phyloP scores from a whole-genome alignment of 2,113 vertebrate species.

The Sphyrna mokarran region DNA sequence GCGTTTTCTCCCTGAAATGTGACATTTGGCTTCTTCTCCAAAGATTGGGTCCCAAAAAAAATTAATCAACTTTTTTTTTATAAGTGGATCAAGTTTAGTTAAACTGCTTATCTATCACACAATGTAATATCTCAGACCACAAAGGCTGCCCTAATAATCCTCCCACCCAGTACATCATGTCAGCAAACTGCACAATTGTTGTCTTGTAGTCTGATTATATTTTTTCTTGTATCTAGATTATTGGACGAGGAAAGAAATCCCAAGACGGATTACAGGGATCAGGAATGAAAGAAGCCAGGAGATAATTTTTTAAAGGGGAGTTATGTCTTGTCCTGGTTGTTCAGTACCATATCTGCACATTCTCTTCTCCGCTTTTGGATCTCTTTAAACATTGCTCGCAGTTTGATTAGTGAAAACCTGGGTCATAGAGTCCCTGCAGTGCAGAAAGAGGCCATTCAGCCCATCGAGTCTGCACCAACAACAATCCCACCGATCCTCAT shows the following conservation, averaged over 20 bases:
- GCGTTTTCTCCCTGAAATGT: neutral
- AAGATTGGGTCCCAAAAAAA: neutral
- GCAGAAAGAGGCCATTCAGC: too few relatives aligned
- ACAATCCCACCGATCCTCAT: too few relatives aligned
- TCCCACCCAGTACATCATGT: conserved; percentile 11
- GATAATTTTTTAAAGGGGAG: conserved; percentile 21
- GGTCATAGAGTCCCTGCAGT: too few relatives aligned
- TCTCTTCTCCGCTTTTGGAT: neutral
- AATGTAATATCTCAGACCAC: conserved; percentile 17
- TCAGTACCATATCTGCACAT: neutral
- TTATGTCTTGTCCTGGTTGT: neutral
- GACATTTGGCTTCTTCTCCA: conserved; percentile 17
- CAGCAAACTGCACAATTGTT: conserved; percentile 20
- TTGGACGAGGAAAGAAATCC: neutral
- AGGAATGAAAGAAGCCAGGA: conserved; percentile 4
- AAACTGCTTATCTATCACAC: conserved; percentile 26
- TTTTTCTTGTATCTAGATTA: conserved; percentile 29
- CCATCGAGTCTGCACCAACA: too few relatives aligned
- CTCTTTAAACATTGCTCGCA: neutral
- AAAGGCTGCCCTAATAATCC: conserved; percentile 22
- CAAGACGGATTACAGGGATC: conserved; percentile 27
- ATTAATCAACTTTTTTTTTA: conserved; percentile 27
- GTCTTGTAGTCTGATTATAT: conserved; percentile 17
- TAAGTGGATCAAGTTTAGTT: conserved; percentile 12
- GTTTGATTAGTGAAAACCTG: neutral